A percentile compares a stretch with the other conserved stretches of the same genome.
phyloP scores from a whole-genome alignment of 2,888 invertebrate genomes.

The Coremacera marginata region DNA sequence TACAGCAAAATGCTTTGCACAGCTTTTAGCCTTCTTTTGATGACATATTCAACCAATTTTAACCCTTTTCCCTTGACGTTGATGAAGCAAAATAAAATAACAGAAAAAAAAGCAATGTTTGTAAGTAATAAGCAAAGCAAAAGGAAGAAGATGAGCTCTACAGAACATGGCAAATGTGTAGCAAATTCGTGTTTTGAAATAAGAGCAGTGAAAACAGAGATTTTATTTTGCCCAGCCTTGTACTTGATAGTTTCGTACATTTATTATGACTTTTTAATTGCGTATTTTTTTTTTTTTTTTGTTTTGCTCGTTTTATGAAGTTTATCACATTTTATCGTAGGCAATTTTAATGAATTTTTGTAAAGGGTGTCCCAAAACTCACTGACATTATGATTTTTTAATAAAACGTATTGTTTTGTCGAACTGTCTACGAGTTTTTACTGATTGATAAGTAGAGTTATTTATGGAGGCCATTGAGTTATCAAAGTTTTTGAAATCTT shows the following conservation, averaged over 20 bases:
- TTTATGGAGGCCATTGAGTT: too few species aligned
- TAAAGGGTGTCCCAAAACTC: too few species aligned
- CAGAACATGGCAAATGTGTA: background rate
- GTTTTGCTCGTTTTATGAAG: background rate
- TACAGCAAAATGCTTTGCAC: background rate
- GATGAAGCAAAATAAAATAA: too few species aligned
- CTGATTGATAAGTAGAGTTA: too few species aligned
- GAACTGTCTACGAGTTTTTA: too few species aligned
- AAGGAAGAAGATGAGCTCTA: background rate
- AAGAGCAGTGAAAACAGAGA: constrained; percentile 40
- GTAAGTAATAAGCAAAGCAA: background rate
- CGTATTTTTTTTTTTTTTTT: constrained; percentile 50
- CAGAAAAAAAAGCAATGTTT: background rate
- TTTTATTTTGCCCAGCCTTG: constrained; percentile 22
- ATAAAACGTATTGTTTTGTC: too few species aligned
- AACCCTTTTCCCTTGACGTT: constrained; percentile 12
- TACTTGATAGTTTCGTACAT: constrained; percentile 40
- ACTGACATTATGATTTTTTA: too few species aligned
- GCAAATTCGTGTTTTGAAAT: constrained; percentile 26
- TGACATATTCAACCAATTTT: constrained; percentile 12
- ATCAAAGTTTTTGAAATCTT: too few species aligned
- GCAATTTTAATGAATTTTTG: too few species aligned
- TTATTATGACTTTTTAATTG: constrained; percentile 68
- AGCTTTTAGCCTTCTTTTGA: background rate
- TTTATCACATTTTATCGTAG: too few species aligned